These are phyloP conservation scores for Drosophila fuyamai DNA, from an alignment of 1,140 invertebrate species.

Conservation along the genomic window DNA sequence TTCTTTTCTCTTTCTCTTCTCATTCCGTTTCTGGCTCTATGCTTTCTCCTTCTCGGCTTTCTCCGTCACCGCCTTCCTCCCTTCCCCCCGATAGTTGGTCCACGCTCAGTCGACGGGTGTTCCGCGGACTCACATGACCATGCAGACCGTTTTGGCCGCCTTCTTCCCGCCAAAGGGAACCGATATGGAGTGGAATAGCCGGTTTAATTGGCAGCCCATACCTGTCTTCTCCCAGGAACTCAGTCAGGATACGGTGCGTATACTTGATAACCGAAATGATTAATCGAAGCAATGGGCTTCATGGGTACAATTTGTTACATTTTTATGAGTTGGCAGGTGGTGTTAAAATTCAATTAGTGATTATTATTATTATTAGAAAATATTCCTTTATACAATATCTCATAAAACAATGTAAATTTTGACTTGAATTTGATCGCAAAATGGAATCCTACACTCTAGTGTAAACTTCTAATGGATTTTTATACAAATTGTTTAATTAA, in stretches of 20 bases:
- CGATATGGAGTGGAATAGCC: constrained; percentile 87
- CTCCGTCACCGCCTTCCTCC: constrained; percentile 6
- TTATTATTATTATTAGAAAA: background rate
- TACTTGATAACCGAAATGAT: constrained; percentile 32
- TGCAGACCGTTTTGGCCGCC: constrained; percentile 89
- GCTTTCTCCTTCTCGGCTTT: constrained; percentile 16
- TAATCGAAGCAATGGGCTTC: constrained; percentile 10
- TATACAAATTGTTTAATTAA: too few species aligned
- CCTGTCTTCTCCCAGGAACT: constrained; percentile 88
- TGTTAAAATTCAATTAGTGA: background rate
- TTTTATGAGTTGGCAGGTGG: background rate
- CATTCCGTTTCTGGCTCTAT: constrained; percentile 5
- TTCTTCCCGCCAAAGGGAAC: constrained; percentile 88
- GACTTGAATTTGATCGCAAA: too few species aligned
- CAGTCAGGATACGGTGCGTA: constrained; percentile 88
- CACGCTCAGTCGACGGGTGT: constrained; percentile 90
- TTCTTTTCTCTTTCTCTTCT: constrained; percentile 30
- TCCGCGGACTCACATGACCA: constrained; percentile 91
- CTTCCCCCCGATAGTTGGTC: constrained; percentile 83
- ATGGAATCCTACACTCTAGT: too few species aligned
- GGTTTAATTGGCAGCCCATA: constrained; percentile 91
- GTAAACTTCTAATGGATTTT: too few species aligned
- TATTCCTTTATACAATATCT: too few species aligned
- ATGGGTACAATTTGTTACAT: background rate
- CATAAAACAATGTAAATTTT: too few species aligned